These are phyloP conservation scores for Synergus laeviventris DNA, from an alignment of 2,888 invertebrate species.

Conservation along the genomic window DNA sequence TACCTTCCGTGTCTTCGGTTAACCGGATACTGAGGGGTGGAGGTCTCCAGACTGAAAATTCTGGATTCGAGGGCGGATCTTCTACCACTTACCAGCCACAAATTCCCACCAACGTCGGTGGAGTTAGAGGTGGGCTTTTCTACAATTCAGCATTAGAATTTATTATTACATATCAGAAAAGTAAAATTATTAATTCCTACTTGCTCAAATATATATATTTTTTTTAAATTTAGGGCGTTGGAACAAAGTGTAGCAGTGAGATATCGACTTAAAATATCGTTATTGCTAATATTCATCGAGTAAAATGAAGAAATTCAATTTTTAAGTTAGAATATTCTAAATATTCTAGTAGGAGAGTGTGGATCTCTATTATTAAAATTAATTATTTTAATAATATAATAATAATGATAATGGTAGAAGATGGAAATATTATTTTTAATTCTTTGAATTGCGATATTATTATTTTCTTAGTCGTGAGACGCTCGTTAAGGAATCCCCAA, in stretches of 20 bases:
- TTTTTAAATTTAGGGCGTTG: too few relatives aligned
- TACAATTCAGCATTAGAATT: neutral
- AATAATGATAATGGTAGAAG: neutral
- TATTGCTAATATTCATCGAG: too few relatives aligned
- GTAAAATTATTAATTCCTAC: too few relatives aligned
- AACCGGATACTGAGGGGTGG: constrained; percentile 94
- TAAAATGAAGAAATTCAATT: too few relatives aligned
- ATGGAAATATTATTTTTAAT: neutral
- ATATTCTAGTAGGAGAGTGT: too few relatives aligned
- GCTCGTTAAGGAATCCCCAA: neutral
- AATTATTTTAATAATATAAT: too few relatives aligned
- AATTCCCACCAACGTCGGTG: constrained; percentile 62
- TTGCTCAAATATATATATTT: too few relatives aligned
- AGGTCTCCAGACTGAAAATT: constrained; percentile 83
- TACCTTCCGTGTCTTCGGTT: constrained; percentile 96
- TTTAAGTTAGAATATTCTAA: too few relatives aligned
- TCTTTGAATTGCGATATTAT: neutral
- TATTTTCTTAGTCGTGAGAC: constrained; percentile 6
- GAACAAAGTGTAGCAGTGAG: too few relatives aligned
- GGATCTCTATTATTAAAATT: neutral
- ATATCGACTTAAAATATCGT: too few relatives aligned
- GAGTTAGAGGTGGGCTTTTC: constrained; percentile 63
- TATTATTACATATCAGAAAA: too few relatives aligned
- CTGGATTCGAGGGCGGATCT: constrained; percentile 57
- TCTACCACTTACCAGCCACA: constrained; percentile 65